Conservation (phyloP, 2,113 vertebrate species). For the Dascyllus trimaculatus region DNA sequence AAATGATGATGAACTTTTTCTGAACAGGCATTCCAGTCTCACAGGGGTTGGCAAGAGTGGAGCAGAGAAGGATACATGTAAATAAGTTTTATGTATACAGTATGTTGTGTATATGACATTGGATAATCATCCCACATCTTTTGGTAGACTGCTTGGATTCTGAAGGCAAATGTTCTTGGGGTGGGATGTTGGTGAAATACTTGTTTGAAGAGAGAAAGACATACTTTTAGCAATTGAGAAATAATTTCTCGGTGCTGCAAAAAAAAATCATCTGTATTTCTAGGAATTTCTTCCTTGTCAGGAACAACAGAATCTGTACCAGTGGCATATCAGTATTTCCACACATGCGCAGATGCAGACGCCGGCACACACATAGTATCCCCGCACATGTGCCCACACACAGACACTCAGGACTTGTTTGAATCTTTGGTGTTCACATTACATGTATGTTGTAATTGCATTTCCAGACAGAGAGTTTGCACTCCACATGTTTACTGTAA, state of each 20-base stretch:
- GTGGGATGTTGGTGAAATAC: conserved; percentile 25
- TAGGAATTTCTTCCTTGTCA: conserved; percentile 49
- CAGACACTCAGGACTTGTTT: conserved; percentile 74
- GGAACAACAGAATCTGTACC: conserved; percentile 46
- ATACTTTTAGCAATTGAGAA: conserved; percentile 62
- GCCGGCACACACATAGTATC: conserved; percentile 18
- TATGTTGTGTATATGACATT: conserved; percentile 77
- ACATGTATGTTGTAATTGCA: conserved; percentile 54
- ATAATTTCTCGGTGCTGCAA: conserved; percentile 56
- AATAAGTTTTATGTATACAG: conserved; percentile 80
- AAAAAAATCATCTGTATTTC: conserved; percentile 59
- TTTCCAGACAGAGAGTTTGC: conserved; percentile 78
- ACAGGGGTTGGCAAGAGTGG: conserved; percentile 62
- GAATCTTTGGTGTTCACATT: conserved; percentile 58
- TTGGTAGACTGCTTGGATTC: conserved; percentile 55
- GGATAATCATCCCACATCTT: conserved; percentile 58
- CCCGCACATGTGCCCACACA: conserved; percentile 48
- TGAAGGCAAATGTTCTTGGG: conserved; percentile 47
- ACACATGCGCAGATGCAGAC: conserved; percentile 54
- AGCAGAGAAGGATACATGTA: conserved; percentile 82
- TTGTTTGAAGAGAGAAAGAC: conserved; percentile 46
- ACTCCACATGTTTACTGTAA: conserved; percentile 78
- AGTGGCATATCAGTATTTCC: conserved; percentile 78
- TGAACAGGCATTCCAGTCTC: conserved; percentile 75
- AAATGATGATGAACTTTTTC: conserved; percentile 53